Base-by-base conservation (phyloP, 92 coral and sea anemone species). In the Paragorgia papillata region DNA sequence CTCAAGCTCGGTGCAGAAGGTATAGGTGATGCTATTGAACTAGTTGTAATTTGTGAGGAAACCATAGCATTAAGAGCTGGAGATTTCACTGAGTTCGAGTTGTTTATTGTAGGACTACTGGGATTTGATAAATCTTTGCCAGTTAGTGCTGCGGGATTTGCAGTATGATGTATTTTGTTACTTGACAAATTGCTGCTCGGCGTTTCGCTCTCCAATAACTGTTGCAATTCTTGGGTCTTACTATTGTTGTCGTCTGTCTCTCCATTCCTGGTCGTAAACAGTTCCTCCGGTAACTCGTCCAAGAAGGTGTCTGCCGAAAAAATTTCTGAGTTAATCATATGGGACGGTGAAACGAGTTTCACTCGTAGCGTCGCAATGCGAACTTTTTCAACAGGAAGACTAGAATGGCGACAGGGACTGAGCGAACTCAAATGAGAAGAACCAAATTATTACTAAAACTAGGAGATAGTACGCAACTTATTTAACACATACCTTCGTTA, bases 1-100 rank as follows among this genome's bases (percentile, higher is more conserved):
- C 90, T 79, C 50, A 94, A 89, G 29, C 94, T 95, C 59, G 92
- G 91, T 62, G 97, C 97, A 59, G 99, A 91, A 63, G 95, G 97
- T 65, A 92, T 89, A 76, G 98, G 92, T 61, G 97, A 96, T 75
- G 90, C 97, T 54, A 90, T 86, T 40, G 98, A 88, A 84, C 97
- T 94, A 68, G 90, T 92, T 28, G 97, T 96, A 91, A 91, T 88
- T 81, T 93, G 96, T 65, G 97, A 97, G 34, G 98, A 94, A 75
- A 92, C 90, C 79, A 90, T 82, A 26, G 97, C 80, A 67, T 92
- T 88, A 49, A 94, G 79, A 65, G 85, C 87, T 43, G 98, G 98
- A 46, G 95, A 88, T 76, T 87, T 89, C 67, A 87, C 97, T 35
- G 95, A 84, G 53, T 87, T 87, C 49, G 89, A 88, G 74, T 33